Base-by-base conservation (phyloP, 2,113 vertebrate genomes). In the Lycocorax pyrrhopterus region DNA sequence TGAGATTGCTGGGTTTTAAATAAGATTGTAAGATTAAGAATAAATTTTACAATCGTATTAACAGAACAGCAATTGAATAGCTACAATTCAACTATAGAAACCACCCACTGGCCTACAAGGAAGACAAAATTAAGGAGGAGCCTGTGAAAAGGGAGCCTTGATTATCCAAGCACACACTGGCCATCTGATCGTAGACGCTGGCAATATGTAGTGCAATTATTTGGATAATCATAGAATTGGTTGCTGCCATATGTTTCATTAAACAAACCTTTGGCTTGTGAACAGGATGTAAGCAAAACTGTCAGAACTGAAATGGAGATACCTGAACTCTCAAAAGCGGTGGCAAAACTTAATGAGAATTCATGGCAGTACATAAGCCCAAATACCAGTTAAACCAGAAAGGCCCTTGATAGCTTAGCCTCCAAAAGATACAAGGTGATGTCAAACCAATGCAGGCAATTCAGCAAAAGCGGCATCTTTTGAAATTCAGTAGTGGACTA, bases 191-290 rank as follows among this genome's bases (percentile, higher is more conserved):
- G 74, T 59, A 44, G 63, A 83, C 58, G 37, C 68, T 73, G 49
- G 59, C 46, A 86, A 41, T 53, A 90, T 55, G 47, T 52, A 90
- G 67, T 27, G 75, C 49, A 96, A 92, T 96, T 77, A 87, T 94
- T 95, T 80, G 55, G 79, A 76, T 94, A 95, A 95, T 94, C 91
- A 84, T 19, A 66, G 18, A 35, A 83, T 27, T 77, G n/a, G 53
- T 86, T 92, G 82, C 37, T 90, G 51, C 85, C 72, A 77, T 74
- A 93, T 77, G 85, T 93, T 83, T 58, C 51, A 83, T 88, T 90
- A 62, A 90, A 86, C n/a, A 93, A 84, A 88, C 32, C 51, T 88
- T 47, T 69, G 62, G 49, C 78, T 60, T 93, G 53, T 20, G 23
- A 85, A 84, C 4, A 47, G 69, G 56, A 44, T 69, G 49, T 41